phyloP scores from a whole-genome alignment of 2,888 invertebrate genomes.

The Drosophila percnosoma region DNA sequence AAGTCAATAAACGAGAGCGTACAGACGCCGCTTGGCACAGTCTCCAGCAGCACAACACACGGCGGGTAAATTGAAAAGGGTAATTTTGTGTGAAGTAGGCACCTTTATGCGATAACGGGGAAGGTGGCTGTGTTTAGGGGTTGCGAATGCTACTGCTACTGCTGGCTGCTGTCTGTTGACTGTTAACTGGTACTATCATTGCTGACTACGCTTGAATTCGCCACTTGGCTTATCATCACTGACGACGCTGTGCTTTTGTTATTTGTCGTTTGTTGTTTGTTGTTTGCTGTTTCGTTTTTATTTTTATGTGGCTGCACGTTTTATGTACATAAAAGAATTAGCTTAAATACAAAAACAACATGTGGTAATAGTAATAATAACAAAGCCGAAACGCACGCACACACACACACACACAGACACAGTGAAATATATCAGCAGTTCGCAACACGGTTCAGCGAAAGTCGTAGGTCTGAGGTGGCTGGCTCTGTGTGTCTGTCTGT shows the following conservation, averaged over 20 bases:
- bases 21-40: constrained; percentile 31
- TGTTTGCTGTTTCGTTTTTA: constrained; percentile 70
- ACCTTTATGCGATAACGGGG: constrained; percentile 62
- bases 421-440: constrained; percentile 36
- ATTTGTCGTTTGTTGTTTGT: constrained; percentile 64
- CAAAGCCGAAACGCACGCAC: constrained; percentile 73
- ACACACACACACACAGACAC: constrained; percentile 29
- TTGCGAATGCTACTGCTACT: not conserved
- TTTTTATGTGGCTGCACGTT: constrained; percentile 77
- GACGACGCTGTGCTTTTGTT: constrained; percentile 48
- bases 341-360: constrained; percentile 80
- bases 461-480: not conserved
- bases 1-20: constrained; percentile 73
- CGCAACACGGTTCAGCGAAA: not conserved
- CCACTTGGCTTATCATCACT: constrained; percentile 76
- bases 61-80: constrained; percentile 80
- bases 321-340: constrained; percentile 78
- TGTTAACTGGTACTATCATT: constrained; percentile 62
- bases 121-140: constrained; percentile 5
- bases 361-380: constrained; percentile 79
- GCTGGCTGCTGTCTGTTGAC: not conserved
- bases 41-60: constrained; percentile 12
- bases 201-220: constrained; percentile 80
- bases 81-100: constrained; percentile 82
- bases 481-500: not conserved